A percentile compares a stretch with the other conserved stretches of the same genome.
Evolutionary conservation across 2,113 vertebrate species (phyloP).

Genomic region (Anolis carolinensis): DNA sequence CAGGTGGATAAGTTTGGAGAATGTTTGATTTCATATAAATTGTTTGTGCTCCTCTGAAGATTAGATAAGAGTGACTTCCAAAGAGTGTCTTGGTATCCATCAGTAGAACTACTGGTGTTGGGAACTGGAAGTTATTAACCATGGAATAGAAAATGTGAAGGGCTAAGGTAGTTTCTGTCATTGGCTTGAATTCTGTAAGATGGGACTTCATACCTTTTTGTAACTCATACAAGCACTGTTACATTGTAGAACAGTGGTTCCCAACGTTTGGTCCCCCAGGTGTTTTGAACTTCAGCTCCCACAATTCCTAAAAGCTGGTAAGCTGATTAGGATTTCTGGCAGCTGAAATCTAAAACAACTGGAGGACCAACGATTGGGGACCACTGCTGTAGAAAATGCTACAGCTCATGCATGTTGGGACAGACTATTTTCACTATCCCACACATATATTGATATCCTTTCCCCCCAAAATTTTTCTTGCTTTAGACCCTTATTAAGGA

Average conservation of each 20-base stretch:
- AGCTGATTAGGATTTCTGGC: too few relatives aligned
- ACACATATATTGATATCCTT: neutral
- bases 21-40: neutral
- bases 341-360: too few relatives aligned
- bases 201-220: neutral
- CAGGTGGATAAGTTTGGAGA: neutral
- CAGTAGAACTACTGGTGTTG: neutral
- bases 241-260: too few relatives aligned
- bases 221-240: too few relatives aligned
- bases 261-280: too few relatives aligned
- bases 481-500: neutral
- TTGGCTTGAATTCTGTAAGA: neutral
- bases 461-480: neutral
- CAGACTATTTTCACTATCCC: too few relatives aligned
- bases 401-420: too few relatives aligned
- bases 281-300: too few relatives aligned
- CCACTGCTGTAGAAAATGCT: too few relatives aligned
- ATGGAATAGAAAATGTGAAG: neutral
- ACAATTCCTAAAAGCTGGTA: too few relatives aligned
- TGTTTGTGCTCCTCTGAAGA: neutral
- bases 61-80: neutral
- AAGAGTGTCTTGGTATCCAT: neutral
- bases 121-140: neutral
- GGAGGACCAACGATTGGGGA: too few relatives aligned
- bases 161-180: neutral